Evolutionary conservation across 2,113 vertebrate genomes (phyloP), one percentile per base, ranked within the genome.

Genomic region (Alces alces): DNA sequence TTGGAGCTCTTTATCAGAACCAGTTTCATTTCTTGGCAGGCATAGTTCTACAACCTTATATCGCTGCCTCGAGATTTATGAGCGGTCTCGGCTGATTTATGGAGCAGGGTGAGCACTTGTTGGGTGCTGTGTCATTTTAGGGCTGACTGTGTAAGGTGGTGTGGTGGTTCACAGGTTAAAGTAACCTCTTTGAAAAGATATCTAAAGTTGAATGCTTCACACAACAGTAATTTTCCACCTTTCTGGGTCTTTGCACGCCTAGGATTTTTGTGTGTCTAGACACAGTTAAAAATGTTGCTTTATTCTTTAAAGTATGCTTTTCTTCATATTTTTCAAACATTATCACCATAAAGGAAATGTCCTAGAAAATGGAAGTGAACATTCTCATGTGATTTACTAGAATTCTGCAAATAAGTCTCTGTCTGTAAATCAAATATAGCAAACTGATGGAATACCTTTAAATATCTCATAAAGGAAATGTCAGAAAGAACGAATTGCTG

Each of bases 1-100:
- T 58, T 84, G 76, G 33, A 50, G 45, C n/a, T 93, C 66, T 93
- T 93, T 76, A n/a, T 95, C 87, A 86, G 83, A 97, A 86, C 4
- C 1, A 19, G 3, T 91, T 11, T 73, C 47, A 55, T 83, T 80
- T 96, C 79, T 95, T 96, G 70, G 89, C 43, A 87, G 64, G 39
- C 36, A 54, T 50, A 73, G 4, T 52, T 96, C 45, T 39, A 10
- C 28, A 80, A 54, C 50, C 6, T 89, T 61, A 16, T 58, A 47
- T 92, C 43, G 79, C 19, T 45, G 25, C 45, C 54, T 52, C 39
- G 84, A 92, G 60, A 83, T 58, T 93, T 90, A 89, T n/a, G 52
- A 80, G 93, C 45, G 13, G n/a, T 73, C 55, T 94, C 94, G 45
- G 25, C 30, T 80, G 60, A 28, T 57, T 21, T 36, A 30, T 39